Evolutionary conservation across 2,888 invertebrate species (phyloP).

Genomic region (Adelphocoris suturalis): DNA sequence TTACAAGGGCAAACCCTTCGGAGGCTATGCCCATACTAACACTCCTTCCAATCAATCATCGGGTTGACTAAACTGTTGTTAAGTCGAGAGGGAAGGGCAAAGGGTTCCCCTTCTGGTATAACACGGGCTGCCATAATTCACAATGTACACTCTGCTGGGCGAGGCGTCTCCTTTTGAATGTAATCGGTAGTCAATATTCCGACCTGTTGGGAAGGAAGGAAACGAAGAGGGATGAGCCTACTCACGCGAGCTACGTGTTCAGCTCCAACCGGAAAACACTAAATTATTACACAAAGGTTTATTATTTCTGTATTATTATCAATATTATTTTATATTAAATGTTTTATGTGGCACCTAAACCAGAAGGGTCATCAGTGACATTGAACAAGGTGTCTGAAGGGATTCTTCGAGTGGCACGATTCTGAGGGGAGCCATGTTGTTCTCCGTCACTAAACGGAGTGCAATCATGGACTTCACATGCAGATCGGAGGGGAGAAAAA

Average conservation of each 20-base stretch:
- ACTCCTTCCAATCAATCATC: conserved; percentile 55
- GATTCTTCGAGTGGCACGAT: too few relatives aligned
- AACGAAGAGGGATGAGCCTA: conserved; percentile 8
- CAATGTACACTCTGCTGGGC: not conserved
- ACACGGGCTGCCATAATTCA: conserved; percentile 34
- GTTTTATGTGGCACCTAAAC: too few relatives aligned
- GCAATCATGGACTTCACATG: too few relatives aligned
- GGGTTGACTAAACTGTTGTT: conserved; percentile 50
- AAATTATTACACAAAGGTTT: too few relatives aligned
- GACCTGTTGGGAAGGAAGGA: not conserved
- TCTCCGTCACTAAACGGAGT: too few relatives aligned
- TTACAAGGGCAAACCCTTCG: conserved; percentile 42
- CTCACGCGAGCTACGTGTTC: not conserved
- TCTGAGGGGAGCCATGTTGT: too few relatives aligned
- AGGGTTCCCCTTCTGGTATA: conserved; percentile 18
- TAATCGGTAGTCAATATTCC: conserved; percentile 36
- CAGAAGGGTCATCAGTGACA: too few relatives aligned
- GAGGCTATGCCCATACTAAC: conserved; percentile 47
- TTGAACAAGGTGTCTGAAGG: too few relatives aligned
- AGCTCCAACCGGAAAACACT: not conserved
- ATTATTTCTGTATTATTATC: too few relatives aligned
- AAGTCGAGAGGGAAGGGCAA: conserved; percentile 21
- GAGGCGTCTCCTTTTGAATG: conserved; percentile 21
- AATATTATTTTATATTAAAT: too few relatives aligned
- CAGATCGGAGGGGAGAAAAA: too few relatives aligned